Evolutionary conservation across 2,797 vertebrate genomes (phyloP).

Genomic region (Scolopax rusticola): DNA sequence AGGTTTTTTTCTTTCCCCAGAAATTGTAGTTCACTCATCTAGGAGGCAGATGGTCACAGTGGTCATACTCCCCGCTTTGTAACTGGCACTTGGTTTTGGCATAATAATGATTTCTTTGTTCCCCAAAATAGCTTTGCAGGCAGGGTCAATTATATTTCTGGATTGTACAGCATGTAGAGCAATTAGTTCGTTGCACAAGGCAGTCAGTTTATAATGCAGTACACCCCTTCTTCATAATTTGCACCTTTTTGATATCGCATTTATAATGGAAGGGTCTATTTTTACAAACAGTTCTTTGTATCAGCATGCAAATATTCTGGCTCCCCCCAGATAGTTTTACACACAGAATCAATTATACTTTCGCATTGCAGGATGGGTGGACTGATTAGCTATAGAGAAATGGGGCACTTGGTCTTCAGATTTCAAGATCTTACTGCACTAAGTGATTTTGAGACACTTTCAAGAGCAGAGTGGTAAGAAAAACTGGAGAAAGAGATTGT

Average conservation of each 20-base stretch:
- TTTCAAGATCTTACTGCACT: slow-evolving; percentile 43
- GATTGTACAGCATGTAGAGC: slow-evolving; percentile 10
- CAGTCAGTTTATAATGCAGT: slow-evolving; percentile 41
- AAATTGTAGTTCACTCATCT: not conserved
- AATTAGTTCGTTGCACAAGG: slow-evolving; percentile 56
- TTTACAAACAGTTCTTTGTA: slow-evolving; percentile 45
- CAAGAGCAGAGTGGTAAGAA: not conserved
- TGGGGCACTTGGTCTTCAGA: slow-evolving; percentile 31
- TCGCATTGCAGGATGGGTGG: slow-evolving; percentile 39
- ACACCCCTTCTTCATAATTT: slow-evolving; percentile 24
- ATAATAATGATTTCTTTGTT: slow-evolving; percentile 62
- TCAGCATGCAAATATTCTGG: slow-evolving; percentile 50
- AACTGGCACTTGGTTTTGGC: slow-evolving; percentile 45
- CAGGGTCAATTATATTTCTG: slow-evolving; percentile 56
- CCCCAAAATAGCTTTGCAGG: slow-evolving; percentile 57
- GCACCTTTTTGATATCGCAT: slow-evolving; percentile 50
- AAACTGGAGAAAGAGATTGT: not conserved
- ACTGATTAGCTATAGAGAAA: slow-evolving; percentile 46
- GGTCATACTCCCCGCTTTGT: slow-evolving; percentile 33
- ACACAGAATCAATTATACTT: slow-evolving; percentile 60
- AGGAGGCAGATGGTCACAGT: slow-evolving; percentile 62
- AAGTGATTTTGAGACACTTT: slow-evolving; percentile 34
- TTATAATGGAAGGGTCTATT: slow-evolving; percentile 31
- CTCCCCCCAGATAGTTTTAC: slow-evolving; percentile 45
- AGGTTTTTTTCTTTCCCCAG: not conserved